Conservation (phyloP, 2,113 vertebrate species). For the Sisor rabdophorus region DNA sequence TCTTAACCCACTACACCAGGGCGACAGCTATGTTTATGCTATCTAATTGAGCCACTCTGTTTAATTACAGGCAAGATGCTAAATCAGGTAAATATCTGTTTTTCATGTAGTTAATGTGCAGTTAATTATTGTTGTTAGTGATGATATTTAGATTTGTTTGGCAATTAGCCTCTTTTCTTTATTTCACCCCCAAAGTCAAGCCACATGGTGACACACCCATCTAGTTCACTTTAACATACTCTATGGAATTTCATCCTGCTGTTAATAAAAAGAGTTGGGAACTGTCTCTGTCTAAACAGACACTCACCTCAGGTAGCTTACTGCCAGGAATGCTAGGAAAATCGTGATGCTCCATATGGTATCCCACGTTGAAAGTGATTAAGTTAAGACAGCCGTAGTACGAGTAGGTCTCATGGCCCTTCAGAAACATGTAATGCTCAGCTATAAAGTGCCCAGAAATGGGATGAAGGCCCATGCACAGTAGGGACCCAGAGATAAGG, state of each 20-base stretch:
- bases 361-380: slow-evolving; percentile 96
- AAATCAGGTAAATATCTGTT: not conserved
- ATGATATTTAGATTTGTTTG: not conserved
- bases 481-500: slow-evolving; percentile 81
- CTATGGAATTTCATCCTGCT: not conserved
- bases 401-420: slow-evolving; percentile 95
- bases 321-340: slow-evolving; percentile 95
- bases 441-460: slow-evolving; percentile 97
- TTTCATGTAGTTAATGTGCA: not conserved
- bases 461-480: slow-evolving; percentile 92
- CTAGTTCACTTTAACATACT: not conserved
- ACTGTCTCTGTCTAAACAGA: not conserved
- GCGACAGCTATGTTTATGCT: no score
- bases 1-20: no score
- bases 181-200: not conserved
- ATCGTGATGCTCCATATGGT: slow-evolving; percentile 97
- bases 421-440: slow-evolving; percentile 95
- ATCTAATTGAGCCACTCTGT: not conserved
- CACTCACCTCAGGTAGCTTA: slow-evolving; percentile 85
- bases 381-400: slow-evolving; percentile 91
- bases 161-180: not conserved
- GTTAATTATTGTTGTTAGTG: not conserved
- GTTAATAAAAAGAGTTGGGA: no score
- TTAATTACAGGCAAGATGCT: not conserved
- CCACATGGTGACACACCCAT: not conserved